A percentile compares a stretch with the other conserved stretches of the same genome.
Evolutionary conservation across 2,888 invertebrate species (phyloP).

Genomic region (Bellardia pandia): DNA sequence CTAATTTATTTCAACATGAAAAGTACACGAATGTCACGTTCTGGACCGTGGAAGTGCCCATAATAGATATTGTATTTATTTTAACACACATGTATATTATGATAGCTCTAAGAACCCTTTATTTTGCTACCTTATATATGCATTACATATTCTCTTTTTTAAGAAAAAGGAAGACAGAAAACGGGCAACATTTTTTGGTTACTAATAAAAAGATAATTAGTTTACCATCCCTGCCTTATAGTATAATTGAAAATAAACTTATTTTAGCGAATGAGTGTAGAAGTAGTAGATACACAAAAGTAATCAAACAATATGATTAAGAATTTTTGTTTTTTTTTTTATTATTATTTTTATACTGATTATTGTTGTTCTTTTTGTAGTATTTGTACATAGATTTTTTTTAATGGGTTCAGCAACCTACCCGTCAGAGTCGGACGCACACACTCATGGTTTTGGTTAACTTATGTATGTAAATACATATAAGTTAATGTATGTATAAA

Average conservation of each 20-base stretch:
- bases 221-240: background rate
- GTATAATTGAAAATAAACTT: background rate
- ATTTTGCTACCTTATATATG: too few relatives aligned
- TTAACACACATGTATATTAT: too few relatives aligned
- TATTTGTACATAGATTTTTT: constrained; percentile 2
- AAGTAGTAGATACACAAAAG: constrained; percentile 4
- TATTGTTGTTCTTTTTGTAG: background rate
- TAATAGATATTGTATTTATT: too few relatives aligned
- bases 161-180: too few relatives aligned
- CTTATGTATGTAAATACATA: background rate
- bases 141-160: too few relatives aligned
- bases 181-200: background rate
- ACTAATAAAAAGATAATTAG: background rate
- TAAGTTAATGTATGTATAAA: too few relatives aligned
- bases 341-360: background rate
- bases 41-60: too few relatives aligned
- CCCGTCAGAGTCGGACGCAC: background rate
- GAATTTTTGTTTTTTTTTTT: background rate
- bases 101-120: too few relatives aligned
- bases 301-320: constrained; percentile 23
- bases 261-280: background rate
- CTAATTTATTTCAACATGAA: too few relatives aligned
- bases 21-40: too few relatives aligned
- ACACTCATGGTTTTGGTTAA: background rate
- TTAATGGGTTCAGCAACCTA: constrained; percentile 5